These are phyloP conservation scores for Aporrectodea caliginosa DNA, from an alignment of 1,140 invertebrate genomes.

Conservation along the genomic window DNA sequence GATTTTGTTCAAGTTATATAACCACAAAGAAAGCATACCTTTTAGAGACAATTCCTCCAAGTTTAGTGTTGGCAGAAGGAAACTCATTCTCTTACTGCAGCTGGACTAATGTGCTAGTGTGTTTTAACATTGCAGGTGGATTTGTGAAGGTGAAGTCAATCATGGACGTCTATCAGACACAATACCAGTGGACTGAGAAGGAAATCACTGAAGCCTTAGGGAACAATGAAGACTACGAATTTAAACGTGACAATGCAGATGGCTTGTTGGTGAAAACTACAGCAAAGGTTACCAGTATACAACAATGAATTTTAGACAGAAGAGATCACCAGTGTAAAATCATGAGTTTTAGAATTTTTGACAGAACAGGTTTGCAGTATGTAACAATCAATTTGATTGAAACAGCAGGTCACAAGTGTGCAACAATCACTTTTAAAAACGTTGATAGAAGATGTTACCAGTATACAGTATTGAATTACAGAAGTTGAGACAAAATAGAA, in stretches of 20 bases:
- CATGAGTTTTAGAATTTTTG: neutral
- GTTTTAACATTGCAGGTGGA: neutral
- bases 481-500: too few relatives aligned
- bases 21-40: too few relatives aligned
- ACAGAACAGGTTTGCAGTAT: neutral
- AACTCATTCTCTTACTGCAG: neutral
- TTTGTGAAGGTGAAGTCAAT: neutral
- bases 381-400: neutral
- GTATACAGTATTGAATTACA: too few relatives aligned
- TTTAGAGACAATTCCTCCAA: too few relatives aligned
- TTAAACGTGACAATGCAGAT: neutral
- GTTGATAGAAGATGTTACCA: too few relatives aligned
- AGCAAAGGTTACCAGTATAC: neutral
- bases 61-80: neutral
- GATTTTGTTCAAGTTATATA: neutral
- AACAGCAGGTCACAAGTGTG: neutral
- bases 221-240: neutral
- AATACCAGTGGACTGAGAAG: neutral
- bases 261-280: neutral
- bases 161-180: neutral
- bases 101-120: too few relatives aligned
- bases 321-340: neutral
- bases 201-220: neutral
- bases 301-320: neutral
- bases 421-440: neutral